Conservation (phyloP, 1,140 invertebrate species). For the Anastrepha ludens region DNA sequence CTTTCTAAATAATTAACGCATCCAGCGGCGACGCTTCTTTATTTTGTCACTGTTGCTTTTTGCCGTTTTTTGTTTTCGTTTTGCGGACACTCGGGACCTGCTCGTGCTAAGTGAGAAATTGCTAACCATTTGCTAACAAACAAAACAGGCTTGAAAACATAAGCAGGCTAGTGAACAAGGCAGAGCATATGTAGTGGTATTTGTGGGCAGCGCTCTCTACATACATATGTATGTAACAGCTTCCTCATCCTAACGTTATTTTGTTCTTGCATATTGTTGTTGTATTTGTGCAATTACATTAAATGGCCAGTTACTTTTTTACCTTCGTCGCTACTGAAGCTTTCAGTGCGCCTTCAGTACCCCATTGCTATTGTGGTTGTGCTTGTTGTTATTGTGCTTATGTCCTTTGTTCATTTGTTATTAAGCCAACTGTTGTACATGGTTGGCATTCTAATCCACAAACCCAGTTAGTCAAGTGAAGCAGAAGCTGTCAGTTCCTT, state of each 20-base stretch:
- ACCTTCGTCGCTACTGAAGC: neutral
- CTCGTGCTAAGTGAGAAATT: neutral
- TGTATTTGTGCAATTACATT: neutral
- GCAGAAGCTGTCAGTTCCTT: constrained; percentile 12
- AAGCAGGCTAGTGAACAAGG: neutral
- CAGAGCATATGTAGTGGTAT: neutral
- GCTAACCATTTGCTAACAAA: neutral
- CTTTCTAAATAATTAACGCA: constrained; percentile 36
- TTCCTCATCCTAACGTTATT: neutral
- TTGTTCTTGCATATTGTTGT: neutral
- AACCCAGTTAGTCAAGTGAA: neutral
- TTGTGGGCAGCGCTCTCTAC: neutral
- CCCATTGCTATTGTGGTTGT: neutral
- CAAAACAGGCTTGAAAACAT: neutral
- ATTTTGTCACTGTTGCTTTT: neutral
- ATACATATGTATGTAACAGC: neutral
- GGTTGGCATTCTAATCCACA: constrained; percentile 23
- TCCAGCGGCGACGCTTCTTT: neutral
- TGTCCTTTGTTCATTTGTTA: neutral
- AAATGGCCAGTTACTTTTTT: neutral
- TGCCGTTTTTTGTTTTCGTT: neutral
- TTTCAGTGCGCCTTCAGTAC: neutral
- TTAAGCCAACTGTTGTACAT: neutral
- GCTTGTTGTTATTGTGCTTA: neutral
- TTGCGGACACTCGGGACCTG: neutral